Evolutionary conservation across 2,113 vertebrate species (phyloP).

Genomic region (Gracilinanus agilis): DNA sequence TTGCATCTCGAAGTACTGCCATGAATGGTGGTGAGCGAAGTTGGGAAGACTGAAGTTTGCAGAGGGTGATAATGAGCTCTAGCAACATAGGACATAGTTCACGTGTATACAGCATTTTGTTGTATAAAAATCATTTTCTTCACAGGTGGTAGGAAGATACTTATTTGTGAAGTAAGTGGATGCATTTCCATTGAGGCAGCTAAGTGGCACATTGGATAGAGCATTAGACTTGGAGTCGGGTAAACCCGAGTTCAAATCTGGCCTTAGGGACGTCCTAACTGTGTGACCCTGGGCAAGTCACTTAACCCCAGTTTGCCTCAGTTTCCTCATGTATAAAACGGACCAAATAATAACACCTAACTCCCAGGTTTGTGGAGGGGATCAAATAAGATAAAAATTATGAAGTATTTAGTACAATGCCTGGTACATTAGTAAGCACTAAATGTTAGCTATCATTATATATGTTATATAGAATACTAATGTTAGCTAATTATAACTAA

Average conservation of each 20-base stretch:
- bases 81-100: no score
- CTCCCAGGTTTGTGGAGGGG: neutral
- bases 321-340: constrained; percentile 3
- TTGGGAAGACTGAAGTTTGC: no score
- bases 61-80: no score
- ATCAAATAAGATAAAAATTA: neutral
- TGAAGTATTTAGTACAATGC: neutral
- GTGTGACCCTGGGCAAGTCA: neutral
- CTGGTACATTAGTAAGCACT: neutral
- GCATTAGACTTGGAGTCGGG: neutral
- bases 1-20: neutral
- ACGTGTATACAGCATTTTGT: no score
- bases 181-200: neutral
- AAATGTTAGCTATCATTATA: neutral
- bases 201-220: neutral
- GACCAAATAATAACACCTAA: neutral
- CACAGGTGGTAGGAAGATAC: no score
- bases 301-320: constrained; percentile 1
- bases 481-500: neutral
- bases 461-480: neutral
- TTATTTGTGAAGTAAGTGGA: no score
- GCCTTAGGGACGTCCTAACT: neutral
- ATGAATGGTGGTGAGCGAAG: no score
- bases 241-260: neutral
- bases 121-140: no score